phyloP scores from a whole-genome alignment of 2,113 vertebrate species.

The Phycodurus eques region DNA sequence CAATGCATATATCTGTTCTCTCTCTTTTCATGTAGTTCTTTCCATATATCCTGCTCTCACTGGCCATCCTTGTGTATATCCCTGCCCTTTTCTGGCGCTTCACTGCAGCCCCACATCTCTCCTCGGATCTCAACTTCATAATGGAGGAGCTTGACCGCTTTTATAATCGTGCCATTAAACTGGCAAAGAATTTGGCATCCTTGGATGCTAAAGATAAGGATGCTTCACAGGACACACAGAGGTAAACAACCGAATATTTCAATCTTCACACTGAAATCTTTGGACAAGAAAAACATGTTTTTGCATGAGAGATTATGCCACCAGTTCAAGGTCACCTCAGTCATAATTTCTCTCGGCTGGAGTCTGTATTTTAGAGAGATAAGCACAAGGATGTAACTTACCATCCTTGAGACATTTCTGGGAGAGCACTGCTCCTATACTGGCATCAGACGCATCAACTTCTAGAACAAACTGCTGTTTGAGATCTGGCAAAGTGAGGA shows the following conservation, averaged over 20 bases:
- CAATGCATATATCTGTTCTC: background rate
- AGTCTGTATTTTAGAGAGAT: too few relatives aligned
- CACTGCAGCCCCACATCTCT: slow-evolving; percentile 84
- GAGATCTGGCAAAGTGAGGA: too few relatives aligned
- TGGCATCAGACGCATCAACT: too few relatives aligned
- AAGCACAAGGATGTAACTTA: too few relatives aligned
- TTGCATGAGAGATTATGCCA: background rate
- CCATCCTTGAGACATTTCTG: too few relatives aligned
- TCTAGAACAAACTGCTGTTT: too few relatives aligned
- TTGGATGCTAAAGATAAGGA: slow-evolving; percentile 71
- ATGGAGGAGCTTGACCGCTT: slow-evolving; percentile 95
- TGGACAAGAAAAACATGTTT: background rate
- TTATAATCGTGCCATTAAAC: slow-evolving; percentile 87
- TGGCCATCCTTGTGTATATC: slow-evolving; percentile 87
- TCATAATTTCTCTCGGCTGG: too few relatives aligned
- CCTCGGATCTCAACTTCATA: slow-evolving; percentile 91
- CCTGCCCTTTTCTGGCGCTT: slow-evolving; percentile 89
- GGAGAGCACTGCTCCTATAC: too few relatives aligned
- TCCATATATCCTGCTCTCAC: slow-evolving; percentile 86
- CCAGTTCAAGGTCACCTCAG: too few relatives aligned
- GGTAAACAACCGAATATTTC: slow-evolving; percentile 43
- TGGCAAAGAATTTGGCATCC: slow-evolving; percentile 77
- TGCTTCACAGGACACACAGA: slow-evolving; percentile 43
- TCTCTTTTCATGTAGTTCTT: slow-evolving; percentile 80
- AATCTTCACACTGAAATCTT: background rate